These are phyloP conservation scores for Lasioglossum pauxillum DNA, from an alignment of 2,888 invertebrate genomes.

Conservation along the genomic window DNA sequence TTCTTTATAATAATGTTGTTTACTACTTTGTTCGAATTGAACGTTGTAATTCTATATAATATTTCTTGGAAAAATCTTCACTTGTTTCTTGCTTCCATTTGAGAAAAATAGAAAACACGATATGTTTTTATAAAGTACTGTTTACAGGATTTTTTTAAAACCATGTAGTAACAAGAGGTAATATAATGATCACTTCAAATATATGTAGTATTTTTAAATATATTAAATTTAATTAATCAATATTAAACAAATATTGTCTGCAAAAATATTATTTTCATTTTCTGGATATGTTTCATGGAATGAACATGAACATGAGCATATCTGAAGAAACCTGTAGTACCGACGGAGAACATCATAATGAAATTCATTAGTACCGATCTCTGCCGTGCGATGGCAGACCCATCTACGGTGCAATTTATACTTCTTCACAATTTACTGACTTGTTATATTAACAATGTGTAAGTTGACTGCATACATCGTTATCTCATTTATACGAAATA, in stretches of 20 bases:
- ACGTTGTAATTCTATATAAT: no score
- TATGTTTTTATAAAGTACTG: background rate
- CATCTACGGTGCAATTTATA: conserved; percentile 40
- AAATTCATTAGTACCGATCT: conserved; percentile 62
- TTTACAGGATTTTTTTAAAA: background rate
- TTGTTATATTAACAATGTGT: background rate
- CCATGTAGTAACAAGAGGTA: background rate
- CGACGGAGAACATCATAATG: conserved; percentile 59
- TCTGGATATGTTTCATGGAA: background rate
- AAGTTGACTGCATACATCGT: background rate
- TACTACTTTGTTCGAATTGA: no score
- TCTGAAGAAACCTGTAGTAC: conserved; percentile 68
- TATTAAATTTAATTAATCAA: background rate
- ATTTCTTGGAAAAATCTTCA: background rate
- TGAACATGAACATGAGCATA: background rate
- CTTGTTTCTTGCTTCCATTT: background rate
- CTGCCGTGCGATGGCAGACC: conserved; percentile 75
- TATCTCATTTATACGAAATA: background rate
- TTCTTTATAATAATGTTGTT: no score
- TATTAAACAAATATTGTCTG: background rate
- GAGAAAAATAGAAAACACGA: background rate
- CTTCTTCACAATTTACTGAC: background rate
- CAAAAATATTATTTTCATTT: background rate
- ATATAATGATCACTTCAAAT: background rate
- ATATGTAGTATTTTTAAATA: background rate